Evolutionary conservation across 2,797 vertebrate genomes (phyloP).

Genomic region (Pelodytes ibericus): DNA sequence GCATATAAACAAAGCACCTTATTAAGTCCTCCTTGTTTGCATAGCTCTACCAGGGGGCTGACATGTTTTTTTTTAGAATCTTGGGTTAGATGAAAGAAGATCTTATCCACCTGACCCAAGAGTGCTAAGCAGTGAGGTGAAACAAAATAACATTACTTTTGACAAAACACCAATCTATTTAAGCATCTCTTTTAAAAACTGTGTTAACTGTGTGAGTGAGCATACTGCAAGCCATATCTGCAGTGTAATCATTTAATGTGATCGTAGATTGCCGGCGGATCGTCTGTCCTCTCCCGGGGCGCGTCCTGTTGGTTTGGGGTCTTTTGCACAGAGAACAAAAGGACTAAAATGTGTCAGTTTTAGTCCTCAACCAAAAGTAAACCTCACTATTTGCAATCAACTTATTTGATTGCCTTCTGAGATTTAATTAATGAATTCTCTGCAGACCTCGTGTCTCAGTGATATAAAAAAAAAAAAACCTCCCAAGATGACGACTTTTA

Average conservation of each 20-base stretch:
- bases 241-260: not conserved
- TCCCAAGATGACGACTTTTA: not conserved
- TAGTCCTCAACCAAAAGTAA: constrained; percentile 26
- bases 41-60: no score
- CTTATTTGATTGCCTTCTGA: constrained; percentile 42
- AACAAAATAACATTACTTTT: no score
- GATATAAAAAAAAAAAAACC: constrained; percentile 4
- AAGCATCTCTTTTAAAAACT: no score
- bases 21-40: no score
- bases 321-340: constrained; percentile 33
- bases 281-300: not conserved
- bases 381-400: constrained; percentile 41
- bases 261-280: not conserved
- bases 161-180: no score
- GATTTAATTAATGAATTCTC: constrained; percentile 47
- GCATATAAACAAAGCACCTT: no score
- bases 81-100: no score
- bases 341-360: constrained; percentile 47
- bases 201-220: no score
- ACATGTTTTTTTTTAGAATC: no score
- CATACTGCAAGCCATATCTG: not conserved
- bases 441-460: constrained; percentile 21
- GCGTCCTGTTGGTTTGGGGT: constrained; percentile 22
- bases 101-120: no score
- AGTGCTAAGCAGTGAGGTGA: no score